Percentiles rank a stretch among this genome's conserved stretches.
Evolutionary conservation across 2,113 vertebrate species (phyloP).

Genomic region (Antigone vipio): DNA sequence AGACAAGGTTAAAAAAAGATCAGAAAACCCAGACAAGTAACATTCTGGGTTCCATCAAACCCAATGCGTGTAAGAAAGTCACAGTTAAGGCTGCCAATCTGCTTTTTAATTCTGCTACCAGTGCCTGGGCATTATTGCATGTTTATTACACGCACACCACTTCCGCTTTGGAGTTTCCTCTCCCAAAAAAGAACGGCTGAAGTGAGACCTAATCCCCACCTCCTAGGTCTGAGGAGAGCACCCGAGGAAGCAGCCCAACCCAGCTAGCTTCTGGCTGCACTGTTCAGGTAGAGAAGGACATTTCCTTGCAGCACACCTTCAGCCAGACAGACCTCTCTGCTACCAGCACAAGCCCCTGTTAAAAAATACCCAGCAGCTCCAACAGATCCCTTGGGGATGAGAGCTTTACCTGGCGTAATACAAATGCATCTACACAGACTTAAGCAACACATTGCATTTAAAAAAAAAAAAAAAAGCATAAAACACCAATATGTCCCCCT

Average conservation of each 20-base stretch:
- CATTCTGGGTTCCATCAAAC: not conserved
- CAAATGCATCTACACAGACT: constrained; percentile 19
- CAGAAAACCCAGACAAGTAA: not conserved
- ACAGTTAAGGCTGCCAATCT: not conserved
- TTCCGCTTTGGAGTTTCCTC: not conserved
- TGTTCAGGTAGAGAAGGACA: not conserved
- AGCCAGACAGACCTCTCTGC: not conserved
- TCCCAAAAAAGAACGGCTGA: not conserved
- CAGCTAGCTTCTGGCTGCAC: not conserved
- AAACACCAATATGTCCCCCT: not conserved
- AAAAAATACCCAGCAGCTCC: not conserved
- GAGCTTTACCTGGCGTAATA: not conserved
- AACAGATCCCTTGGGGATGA: not conserved
- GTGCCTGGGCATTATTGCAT: not conserved
- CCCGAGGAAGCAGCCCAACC: not conserved
- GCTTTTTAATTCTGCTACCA: not conserved
- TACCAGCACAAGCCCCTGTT: not conserved
- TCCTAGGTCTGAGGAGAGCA: not conserved
- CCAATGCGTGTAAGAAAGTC: not conserved
- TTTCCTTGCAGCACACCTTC: not conserved
- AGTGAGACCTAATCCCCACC: not conserved
- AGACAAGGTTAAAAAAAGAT: not conserved
- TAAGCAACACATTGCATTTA: constrained; percentile 13
- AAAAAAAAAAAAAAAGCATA: not conserved
- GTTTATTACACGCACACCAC: not conserved